Conservation (phyloP, 1,140 invertebrate species). For the Bombus consobrinus region DNA sequence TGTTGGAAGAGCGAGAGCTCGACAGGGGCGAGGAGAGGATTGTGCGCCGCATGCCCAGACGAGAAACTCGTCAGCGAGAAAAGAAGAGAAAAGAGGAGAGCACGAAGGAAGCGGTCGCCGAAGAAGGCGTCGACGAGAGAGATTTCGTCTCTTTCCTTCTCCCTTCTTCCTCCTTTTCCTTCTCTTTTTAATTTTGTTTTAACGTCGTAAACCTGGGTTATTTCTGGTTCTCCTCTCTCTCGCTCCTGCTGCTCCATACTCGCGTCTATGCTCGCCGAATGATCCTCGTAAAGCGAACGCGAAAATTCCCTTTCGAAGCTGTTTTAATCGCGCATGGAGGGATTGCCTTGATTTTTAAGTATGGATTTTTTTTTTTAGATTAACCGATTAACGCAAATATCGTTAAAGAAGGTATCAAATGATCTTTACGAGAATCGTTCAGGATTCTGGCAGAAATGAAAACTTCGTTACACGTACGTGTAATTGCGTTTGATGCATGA, state of each 20-base stretch:
- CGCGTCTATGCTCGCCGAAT: constrained; percentile 33
- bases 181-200: constrained; percentile 40
- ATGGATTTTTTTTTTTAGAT: not conserved
- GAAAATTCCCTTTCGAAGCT: constrained; percentile 1
- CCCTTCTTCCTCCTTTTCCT: not conserved
- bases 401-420: too few relatives aligned
- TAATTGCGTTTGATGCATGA: too few relatives aligned
- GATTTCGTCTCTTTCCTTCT: constrained; percentile 60
- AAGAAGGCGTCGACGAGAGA: constrained; percentile 37
- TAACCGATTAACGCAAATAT: not conserved
- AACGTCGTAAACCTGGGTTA: constrained; percentile 53
- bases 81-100: constrained; percentile 35
- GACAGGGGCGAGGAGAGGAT: constrained; percentile 7
- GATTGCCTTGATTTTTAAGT: not conserved
- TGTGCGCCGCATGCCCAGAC: constrained; percentile 51
- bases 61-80: constrained; percentile 48
- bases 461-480: too few relatives aligned
- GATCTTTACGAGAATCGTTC: too few relatives aligned
- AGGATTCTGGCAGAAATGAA: too few relatives aligned
- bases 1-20: not conserved
- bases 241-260: not conserved
- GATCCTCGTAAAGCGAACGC: constrained; percentile 29
- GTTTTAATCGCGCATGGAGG: not conserved
- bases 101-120: constrained; percentile 29
- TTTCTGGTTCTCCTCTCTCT: constrained; percentile 54